Evolutionary conservation across 1,140 invertebrate genomes (phyloP).

Genomic region (Maconellicoccus hirsutus): DNA sequence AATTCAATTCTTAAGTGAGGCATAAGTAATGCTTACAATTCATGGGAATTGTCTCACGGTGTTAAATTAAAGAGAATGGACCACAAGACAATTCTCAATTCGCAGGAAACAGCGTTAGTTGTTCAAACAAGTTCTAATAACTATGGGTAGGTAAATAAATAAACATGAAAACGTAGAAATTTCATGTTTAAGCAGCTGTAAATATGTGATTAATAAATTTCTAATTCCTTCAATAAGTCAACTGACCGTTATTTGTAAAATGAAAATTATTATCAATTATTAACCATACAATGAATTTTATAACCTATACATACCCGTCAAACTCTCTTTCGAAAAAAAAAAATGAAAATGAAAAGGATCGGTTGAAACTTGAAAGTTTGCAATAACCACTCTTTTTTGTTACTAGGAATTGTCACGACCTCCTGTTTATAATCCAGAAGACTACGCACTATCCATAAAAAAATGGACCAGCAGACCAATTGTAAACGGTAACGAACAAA

Average conservation of each 20-base stretch:
- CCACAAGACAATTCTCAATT: background rate
- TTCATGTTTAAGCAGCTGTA: background rate
- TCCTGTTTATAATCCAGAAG: slow-evolving; percentile 74
- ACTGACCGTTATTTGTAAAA: background rate
- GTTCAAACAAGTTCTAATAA: background rate
- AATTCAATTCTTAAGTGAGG: background rate
- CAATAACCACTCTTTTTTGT: slow-evolving; percentile 27
- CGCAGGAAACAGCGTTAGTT: background rate
- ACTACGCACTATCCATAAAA: slow-evolving; percentile 60
- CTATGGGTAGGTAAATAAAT: background rate
- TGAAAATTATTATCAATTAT: background rate
- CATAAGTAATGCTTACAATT: background rate
- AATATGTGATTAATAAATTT: background rate
- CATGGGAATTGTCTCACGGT: background rate
- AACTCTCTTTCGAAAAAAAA: too few species aligned
- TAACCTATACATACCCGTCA: background rate
- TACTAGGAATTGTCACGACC: slow-evolving; percentile 65
- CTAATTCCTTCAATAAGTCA: background rate
- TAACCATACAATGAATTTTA: background rate
- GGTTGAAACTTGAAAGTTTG: too few species aligned
- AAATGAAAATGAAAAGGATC: too few species aligned
- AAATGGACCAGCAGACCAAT: slow-evolving; percentile 57
- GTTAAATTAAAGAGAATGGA: background rate
- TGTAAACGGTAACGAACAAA: slow-evolving; percentile 4
- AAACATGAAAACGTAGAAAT: background rate